Evolutionary conservation across 2,888 invertebrate genomes (phyloP).

Genomic region (Megamerina dolium): DNA sequence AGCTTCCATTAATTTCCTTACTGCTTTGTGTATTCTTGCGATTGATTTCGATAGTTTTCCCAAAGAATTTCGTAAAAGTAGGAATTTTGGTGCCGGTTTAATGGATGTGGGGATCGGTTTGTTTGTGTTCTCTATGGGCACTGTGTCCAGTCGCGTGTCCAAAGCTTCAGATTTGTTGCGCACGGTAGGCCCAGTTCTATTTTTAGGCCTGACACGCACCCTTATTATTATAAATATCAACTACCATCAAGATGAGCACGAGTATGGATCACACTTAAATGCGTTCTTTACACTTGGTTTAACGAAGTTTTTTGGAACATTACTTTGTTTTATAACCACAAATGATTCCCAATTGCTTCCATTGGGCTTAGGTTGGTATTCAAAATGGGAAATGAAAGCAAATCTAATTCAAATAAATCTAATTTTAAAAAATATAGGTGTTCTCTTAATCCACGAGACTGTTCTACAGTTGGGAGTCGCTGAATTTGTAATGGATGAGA

Average conservation of each 20-base stretch:
- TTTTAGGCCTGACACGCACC: conserved; percentile 61
- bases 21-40: conserved; percentile 79
- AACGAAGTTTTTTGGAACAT: conserved; percentile 67
- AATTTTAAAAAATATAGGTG: no score
- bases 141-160: conserved; percentile 57
- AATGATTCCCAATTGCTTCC: conserved; percentile 42
- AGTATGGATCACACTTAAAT: conserved; percentile 98
- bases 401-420: no score
- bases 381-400: no score
- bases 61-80: conserved; percentile 78
- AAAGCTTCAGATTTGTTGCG: conserved; percentile 25
- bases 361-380: conserved; percentile 42
- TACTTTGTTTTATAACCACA: conserved; percentile 33
- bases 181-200: conserved; percentile 47
- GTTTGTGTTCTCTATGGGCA: conserved; percentile 75
- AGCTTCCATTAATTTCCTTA: conserved; percentile 65
- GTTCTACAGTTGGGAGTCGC: conserved; percentile 59
- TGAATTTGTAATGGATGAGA: conserved; percentile 61
- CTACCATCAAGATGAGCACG: conserved; percentile 83
- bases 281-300: conserved; percentile 91
- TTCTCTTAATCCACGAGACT: conserved; percentile 62
- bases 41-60: conserved; percentile 91
- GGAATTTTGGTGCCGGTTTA: conserved; percentile 74
- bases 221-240: conserved; percentile 58
- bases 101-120: conserved; percentile 96